Conservation (phyloP, 2,797 vertebrate genomes). For the Danio kyathit region DNA sequence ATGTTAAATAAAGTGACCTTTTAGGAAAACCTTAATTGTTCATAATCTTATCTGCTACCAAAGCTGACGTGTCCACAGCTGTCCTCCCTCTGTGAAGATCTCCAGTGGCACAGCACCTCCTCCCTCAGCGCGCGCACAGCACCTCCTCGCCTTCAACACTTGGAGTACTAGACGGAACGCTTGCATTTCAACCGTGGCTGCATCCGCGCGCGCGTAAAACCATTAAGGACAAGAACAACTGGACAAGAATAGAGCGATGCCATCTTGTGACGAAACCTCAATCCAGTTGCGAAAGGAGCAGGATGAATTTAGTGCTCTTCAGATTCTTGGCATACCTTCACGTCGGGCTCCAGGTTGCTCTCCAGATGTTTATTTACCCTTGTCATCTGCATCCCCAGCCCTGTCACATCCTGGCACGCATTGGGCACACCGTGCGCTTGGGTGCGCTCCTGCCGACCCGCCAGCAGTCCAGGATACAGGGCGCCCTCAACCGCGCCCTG, state of each 20-base stretch:
- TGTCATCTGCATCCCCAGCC: constrained; percentile 85
- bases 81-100: constrained; percentile 39
- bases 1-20: constrained; percentile 9
- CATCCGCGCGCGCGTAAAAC: constrained; percentile 44
- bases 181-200: constrained; percentile 39
- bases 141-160: constrained; percentile 38
- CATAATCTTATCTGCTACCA: constrained; percentile 1
- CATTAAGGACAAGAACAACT: constrained; percentile 47
- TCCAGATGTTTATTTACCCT: constrained; percentile 72
- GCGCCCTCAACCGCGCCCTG: constrained; percentile 84
- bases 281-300: constrained; percentile 64
- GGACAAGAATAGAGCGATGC: constrained; percentile 63
- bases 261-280: constrained; percentile 65
- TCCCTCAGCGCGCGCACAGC: constrained; percentile 39
- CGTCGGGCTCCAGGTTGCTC: constrained; percentile 63
- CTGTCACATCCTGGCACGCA: constrained; percentile 83
- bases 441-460: constrained; percentile 86
- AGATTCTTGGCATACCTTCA: constrained; percentile 67
- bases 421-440: constrained; percentile 87
- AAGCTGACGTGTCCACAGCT: constrained; percentile 31
- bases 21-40: background rate
- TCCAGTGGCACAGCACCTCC: constrained; percentile 41
- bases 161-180: constrained; percentile 18
- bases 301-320: constrained; percentile 67
- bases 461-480: constrained; percentile 85